Conservation (phyloP, 2,888 invertebrate genomes). For the Pachymerium ferrugineum region DNA sequence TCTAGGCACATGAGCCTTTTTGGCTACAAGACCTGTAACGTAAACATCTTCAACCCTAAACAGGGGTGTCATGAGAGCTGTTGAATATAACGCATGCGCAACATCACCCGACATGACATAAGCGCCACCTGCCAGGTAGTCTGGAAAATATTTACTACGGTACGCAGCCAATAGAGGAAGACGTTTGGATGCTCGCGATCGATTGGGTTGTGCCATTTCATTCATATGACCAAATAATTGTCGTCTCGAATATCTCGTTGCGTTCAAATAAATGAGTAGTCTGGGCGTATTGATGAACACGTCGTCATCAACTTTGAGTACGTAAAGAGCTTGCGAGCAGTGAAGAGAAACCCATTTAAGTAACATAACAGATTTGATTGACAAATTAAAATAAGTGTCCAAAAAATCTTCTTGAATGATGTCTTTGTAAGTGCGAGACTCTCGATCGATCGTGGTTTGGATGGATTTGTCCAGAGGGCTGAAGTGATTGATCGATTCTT, state of each 20-base stretch:
- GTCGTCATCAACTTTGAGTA: slow-evolving; percentile 42
- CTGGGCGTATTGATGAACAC: slow-evolving; percentile 40
- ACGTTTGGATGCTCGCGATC: slow-evolving; percentile 39
- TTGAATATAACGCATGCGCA: slow-evolving; percentile 9
- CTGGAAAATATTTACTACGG: slow-evolving; percentile 38
- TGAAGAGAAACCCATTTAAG: slow-evolving; percentile 38
- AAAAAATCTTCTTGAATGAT: slow-evolving; percentile 49
- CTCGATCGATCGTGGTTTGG: slow-evolving; percentile 32
- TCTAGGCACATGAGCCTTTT: slow-evolving; percentile 56
- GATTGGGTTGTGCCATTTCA: slow-evolving; percentile 38
- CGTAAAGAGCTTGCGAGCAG: slow-evolving; percentile 38
- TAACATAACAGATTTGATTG: slow-evolving; percentile 40
- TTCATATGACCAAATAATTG: slow-evolving; percentile 39
- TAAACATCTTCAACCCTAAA: slow-evolving; percentile 36
- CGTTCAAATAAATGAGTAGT: slow-evolving; percentile 37
- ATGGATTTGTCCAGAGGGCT: slow-evolving; percentile 9
- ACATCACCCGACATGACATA: slow-evolving; percentile 39
- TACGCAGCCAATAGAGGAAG: slow-evolving; percentile 38
- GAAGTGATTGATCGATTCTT: background rate
- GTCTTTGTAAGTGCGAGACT: slow-evolving; percentile 38
- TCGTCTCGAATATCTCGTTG: slow-evolving; percentile 34
- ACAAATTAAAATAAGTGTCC: slow-evolving; percentile 40
- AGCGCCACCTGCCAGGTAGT: slow-evolving; percentile 40
- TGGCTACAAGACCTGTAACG: slow-evolving; percentile 50
- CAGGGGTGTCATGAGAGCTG: slow-evolving; percentile 25